Conservation (phyloP, 23 tunicate species). For the Trididemnum clinides region DNA sequence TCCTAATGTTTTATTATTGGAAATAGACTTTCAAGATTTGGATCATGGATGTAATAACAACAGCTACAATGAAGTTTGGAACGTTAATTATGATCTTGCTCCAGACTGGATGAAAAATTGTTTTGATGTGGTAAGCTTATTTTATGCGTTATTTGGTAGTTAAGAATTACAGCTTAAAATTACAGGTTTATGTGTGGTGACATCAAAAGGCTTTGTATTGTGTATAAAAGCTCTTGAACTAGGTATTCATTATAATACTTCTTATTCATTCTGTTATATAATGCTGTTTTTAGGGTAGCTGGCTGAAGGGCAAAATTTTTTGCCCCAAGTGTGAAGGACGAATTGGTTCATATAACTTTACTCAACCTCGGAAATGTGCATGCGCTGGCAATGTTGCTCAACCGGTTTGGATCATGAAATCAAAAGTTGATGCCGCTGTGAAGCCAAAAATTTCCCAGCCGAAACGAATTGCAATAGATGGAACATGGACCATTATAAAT, state of each 20-base stretch:
- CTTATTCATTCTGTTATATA: no score
- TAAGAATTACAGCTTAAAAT: no score
- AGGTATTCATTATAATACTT: no score
- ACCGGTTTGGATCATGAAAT: slow-evolving; percentile 63
- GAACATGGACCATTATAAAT: slow-evolving; percentile 10
- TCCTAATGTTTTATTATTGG: no score
- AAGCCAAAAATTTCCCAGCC: not conserved
- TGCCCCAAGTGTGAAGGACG: slow-evolving; percentile 62
- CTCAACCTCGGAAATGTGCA: slow-evolving; percentile 48
- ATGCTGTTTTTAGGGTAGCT: slow-evolving; percentile 38
- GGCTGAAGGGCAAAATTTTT: slow-evolving; percentile 55
- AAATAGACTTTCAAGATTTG: no score
- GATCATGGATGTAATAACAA: not conserved
- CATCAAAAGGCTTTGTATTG: not conserved
- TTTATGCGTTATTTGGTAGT: no score
- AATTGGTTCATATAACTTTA: slow-evolving; percentile 60
- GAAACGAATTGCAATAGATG: not conserved
- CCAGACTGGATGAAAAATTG: slow-evolving; percentile 48
- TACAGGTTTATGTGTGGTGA: no score
- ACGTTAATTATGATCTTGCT: slow-evolving; percentile 45
- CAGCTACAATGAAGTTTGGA: slow-evolving; percentile 16
- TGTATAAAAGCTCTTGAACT: no score
- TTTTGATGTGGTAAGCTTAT: slow-evolving; percentile 43
- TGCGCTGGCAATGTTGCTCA: slow-evolving; percentile 22
- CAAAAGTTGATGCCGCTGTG: slow-evolving; percentile 37